Evolutionary conservation across 2,888 invertebrate species (phyloP).

Genomic region (Cabera pusaria): DNA sequence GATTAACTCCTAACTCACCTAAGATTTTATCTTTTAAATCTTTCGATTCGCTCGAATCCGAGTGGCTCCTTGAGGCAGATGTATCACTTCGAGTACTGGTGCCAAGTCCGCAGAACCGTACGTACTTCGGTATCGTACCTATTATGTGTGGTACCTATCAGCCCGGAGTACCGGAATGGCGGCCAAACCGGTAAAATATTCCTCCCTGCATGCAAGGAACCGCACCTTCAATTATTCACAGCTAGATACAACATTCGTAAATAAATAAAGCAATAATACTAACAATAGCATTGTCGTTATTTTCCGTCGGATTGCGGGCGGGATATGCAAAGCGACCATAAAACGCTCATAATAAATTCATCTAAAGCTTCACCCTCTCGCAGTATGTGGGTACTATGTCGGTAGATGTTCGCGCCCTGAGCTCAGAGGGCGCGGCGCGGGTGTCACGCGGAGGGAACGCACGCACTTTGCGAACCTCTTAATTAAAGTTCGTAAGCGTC

Average conservation of each 20-base stretch:
- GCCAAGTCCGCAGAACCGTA: too few relatives aligned
- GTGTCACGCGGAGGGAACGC: not conserved
- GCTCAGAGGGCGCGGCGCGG: not conserved
- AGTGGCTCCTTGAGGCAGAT: too few relatives aligned
- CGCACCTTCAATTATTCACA: too few relatives aligned
- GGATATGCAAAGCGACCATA: conserved; percentile 14
- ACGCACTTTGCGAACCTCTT: conserved; percentile 13
- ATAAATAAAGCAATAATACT: conserved; percentile 13
- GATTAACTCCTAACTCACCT: conserved; percentile 3
- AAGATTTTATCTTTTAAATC: conserved; percentile 10
- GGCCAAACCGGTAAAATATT: too few relatives aligned
- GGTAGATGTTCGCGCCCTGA: too few relatives aligned
- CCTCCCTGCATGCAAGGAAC: too few relatives aligned
- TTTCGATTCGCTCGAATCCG: not conserved
- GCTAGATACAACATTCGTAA: conserved; percentile 5
- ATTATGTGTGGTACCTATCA: too few relatives aligned
- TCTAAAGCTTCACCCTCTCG: conserved; percentile 1
- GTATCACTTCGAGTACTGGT: too few relatives aligned
- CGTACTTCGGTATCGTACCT: too few relatives aligned
- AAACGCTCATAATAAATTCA: conserved; percentile 15
- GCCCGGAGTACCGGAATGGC: too few relatives aligned
- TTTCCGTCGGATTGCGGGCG: conserved; percentile 11
- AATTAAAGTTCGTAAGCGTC: conserved; percentile 21
- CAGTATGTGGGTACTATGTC: not conserved
- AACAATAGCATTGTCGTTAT: conserved; percentile 13